A percentile compares a stretch with the other conserved stretches of the same genome.
phyloP scores from a whole-genome alignment of 2,888 invertebrate genomes.

The Pomacea canaliculata region DNA sequence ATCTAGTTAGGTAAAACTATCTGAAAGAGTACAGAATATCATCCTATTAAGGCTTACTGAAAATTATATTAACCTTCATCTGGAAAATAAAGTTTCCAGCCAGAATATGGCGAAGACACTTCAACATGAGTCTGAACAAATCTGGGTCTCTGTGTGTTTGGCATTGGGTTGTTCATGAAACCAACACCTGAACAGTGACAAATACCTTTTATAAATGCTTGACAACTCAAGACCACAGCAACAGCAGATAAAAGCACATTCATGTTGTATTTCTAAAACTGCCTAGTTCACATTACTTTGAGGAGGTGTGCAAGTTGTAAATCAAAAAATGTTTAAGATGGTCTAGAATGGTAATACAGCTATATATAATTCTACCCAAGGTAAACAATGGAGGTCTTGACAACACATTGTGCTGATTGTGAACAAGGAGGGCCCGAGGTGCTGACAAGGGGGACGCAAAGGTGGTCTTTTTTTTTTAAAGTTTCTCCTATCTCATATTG shows the following conservation, averaged over 20 bases:
- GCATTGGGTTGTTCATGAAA: constrained; percentile 49
- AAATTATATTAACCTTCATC: constrained; percentile 73
- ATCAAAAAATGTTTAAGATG: background rate
- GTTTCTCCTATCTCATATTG: too few species aligned
- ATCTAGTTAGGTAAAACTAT: too few species aligned
- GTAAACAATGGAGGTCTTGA: too few species aligned
- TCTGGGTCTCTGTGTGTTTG: constrained; percentile 31
- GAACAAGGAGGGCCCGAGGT: too few species aligned
- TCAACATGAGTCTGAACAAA: constrained; percentile 57
- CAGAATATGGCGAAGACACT: constrained; percentile 73
- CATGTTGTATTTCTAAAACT: background rate
- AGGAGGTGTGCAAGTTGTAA: background rate
- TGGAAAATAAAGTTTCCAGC: constrained; percentile 86
- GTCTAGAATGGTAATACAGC: too few species aligned
- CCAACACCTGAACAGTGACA: constrained; percentile 11
- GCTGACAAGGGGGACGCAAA: too few species aligned
- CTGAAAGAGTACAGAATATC: too few species aligned
- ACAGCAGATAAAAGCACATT: background rate
- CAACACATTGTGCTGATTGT: too few species aligned
- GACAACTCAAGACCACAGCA: background rate
- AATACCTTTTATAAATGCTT: background rate
- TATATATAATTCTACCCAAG: too few species aligned
- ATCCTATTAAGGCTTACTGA: too few species aligned
- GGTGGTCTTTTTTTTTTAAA: too few species aligned
- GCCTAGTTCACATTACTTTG: background rate